phyloP scores from a whole-genome alignment of 35 echinoderm and acorn worm species.

The Hemicentrotus pulcherrimus region DNA sequence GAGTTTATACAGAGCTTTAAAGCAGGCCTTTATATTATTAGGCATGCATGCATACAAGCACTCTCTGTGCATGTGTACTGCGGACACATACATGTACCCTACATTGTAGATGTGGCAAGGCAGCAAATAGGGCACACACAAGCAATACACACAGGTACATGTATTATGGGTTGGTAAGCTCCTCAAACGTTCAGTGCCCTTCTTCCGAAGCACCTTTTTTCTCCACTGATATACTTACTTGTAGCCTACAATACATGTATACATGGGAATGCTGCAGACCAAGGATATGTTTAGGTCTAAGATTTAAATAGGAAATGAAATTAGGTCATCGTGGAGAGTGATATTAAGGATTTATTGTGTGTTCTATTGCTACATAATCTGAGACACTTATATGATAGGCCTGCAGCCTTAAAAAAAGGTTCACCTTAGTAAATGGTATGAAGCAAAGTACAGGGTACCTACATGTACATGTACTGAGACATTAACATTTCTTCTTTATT shows the following conservation, averaged over 20 bases:
- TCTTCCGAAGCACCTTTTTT: background rate
- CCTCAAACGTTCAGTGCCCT: background rate
- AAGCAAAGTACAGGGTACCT: too few species aligned
- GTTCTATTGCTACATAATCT: too few species aligned
- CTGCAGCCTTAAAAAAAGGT: too few species aligned
- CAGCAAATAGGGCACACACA: background rate
- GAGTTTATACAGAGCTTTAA: constrained; percentile 9
- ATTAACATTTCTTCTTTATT: too few species aligned
- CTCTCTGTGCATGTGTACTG: background rate
- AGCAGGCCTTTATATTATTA: background rate
- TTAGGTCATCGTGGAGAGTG: too few species aligned
- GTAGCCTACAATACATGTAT: background rate
- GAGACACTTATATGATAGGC: too few species aligned
- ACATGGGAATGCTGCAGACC: background rate
- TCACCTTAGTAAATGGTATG: too few species aligned
- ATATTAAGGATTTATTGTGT: too few species aligned
- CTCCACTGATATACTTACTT: background rate
- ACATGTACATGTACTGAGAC: too few species aligned
- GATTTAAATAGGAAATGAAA: too few species aligned
- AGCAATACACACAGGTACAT: constrained; percentile 9
- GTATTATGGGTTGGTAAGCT: background rate
- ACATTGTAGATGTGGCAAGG: background rate
- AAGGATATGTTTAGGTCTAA: background rate
- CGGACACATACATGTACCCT: background rate
- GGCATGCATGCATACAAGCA: background rate